Percentiles rank a stretch among this genome's conserved stretches.
These are phyloP conservation scores for Trochalopteron elliotii DNA, from an alignment of 2,113 vertebrate species.

Conservation along the genomic window DNA sequence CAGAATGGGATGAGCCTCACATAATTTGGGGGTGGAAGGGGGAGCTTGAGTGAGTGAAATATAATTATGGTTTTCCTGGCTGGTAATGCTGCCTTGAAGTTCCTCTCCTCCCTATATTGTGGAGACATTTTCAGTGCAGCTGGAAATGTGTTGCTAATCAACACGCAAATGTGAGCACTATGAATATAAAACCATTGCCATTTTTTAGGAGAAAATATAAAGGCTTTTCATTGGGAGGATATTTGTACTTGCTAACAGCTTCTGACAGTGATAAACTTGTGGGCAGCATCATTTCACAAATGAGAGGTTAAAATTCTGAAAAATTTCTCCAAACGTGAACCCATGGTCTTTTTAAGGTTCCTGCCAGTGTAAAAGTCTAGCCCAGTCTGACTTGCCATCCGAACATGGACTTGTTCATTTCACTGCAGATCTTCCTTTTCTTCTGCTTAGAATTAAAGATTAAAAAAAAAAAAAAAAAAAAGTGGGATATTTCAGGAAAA, in stretches of 20 bases:
- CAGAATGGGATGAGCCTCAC: slow-evolving; percentile 16
- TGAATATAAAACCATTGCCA: neutral
- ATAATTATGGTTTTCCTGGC: slow-evolving; percentile 68
- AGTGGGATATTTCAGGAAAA: neutral
- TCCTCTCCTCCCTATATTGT: slow-evolving; percentile 51
- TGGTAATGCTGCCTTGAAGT: slow-evolving; percentile 40
- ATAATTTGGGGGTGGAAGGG: slow-evolving; percentile 32
- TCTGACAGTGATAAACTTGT: neutral
- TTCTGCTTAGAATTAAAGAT: neutral
- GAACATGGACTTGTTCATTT: neutral
- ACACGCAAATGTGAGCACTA: neutral
- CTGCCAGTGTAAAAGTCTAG: neutral
- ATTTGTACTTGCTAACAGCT: neutral
- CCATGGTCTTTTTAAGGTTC: neutral
- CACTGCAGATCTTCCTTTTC: neutral
- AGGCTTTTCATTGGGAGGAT: neutral
- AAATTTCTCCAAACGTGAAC: slow-evolving; percentile 14
- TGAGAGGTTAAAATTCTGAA: slow-evolving; percentile 36
- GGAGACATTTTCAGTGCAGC: slow-evolving; percentile 56
- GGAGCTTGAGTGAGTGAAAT: slow-evolving; percentile 33
- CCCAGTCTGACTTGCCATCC: neutral
- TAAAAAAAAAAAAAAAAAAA: neutral
- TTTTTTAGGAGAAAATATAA: neutral
- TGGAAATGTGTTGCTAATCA: slow-evolving; percentile 63
- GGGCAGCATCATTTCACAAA: slow-evolving; percentile 6